These are phyloP conservation scores for Panagrolaimus sp. DNA, from an alignment of 1,140 invertebrate genomes.

Conservation along the genomic window DNA sequence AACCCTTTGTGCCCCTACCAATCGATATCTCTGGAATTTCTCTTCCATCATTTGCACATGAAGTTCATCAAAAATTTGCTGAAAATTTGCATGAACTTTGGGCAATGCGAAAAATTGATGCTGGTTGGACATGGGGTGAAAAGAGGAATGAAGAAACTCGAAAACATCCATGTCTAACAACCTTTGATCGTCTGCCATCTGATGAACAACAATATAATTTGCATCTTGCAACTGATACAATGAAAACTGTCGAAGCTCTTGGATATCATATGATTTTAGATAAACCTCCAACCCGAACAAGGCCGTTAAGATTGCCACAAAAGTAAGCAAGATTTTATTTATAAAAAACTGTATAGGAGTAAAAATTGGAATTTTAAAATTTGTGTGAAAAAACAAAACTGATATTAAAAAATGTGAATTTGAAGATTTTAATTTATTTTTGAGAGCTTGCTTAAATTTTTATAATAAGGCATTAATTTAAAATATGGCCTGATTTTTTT, in stretches of 20 bases:
- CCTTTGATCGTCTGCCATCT: slow-evolving; percentile 83
- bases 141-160: slow-evolving; percentile 68
- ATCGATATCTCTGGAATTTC: slow-evolving; percentile 64
- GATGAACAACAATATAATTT: slow-evolving; percentile 94
- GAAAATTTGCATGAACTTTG: slow-evolving; percentile 99
- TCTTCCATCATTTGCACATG: slow-evolving; percentile 81
- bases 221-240: slow-evolving; percentile 87
- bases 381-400: slow-evolving; percentile 9
- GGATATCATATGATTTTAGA: slow-evolving; percentile 96
- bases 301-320: slow-evolving; percentile 82
- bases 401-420: too few species aligned
- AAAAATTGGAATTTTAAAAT: slow-evolving; percentile 3
- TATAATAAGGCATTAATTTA: too few species aligned
- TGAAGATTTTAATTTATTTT: too few species aligned
- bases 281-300: slow-evolving; percentile 85
- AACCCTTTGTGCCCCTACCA: slow-evolving; percentile 56
- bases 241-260: slow-evolving; percentile 89
- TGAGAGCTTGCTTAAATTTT: too few species aligned
- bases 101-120: slow-evolving; percentile 98
- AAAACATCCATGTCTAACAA: slow-evolving; percentile 89
- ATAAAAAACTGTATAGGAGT: slow-evolving; percentile 3
- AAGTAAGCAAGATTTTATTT: slow-evolving; percentile 63
- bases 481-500: too few species aligned
- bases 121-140: slow-evolving; percentile 91
- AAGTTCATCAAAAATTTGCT: slow-evolving; percentile 87